Evolutionary conservation across 2,888 invertebrate genomes (phyloP), one percentile per base, ranked within the genome.

Genomic region (Orchestes rusci): DNA sequence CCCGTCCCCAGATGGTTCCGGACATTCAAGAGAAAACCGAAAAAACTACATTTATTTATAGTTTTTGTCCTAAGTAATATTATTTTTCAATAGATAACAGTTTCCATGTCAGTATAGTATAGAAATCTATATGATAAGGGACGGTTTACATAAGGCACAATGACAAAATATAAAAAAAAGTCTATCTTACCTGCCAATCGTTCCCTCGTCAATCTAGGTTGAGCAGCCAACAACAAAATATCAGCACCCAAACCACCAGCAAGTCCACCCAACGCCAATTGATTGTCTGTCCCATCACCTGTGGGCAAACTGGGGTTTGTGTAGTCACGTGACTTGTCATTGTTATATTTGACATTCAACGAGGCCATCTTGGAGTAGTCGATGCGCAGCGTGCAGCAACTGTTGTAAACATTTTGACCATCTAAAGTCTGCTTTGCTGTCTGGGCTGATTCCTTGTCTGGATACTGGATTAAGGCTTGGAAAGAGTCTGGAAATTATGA

Each of bases 251-350:
- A 73, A n/a, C 67, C 63, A 44, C 74, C 74, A 44, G 73, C 73
- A 46, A 74, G 62, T 35, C 73, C 72, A 36, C 67, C 67, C 43
- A 73, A 69, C 45, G 75, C 73, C 61, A 77, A 67, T 47, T 75
- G 71, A 40, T 48, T 40, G 60, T 77, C 80, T 55, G 76, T 73
- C 58, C 96, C 96, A 59, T 97, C 96, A 39, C 97, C 97, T 40
- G 92, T 90, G 4, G 97, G 97, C 67, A 99, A 80, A 67, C 86
- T 87, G 39, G 97, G 97, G 73, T 99, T 97, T 60, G 97, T 99
- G 77, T 95, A 99, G 75, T 99, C 99, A 50, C 97, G 79, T 51
- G 94, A 95, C 75, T 99, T 99, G 76, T 99, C 99, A 73, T 99
- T 99, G 78, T 99, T 99, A 77, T 95, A 99, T 71, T 96, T 95